Percentiles rank a stretch among this genome's conserved stretches.
Evolutionary conservation across 53 echinoderm and acorn worm genomes (phyloP).

Genomic region (Crossaster papposus): DNA sequence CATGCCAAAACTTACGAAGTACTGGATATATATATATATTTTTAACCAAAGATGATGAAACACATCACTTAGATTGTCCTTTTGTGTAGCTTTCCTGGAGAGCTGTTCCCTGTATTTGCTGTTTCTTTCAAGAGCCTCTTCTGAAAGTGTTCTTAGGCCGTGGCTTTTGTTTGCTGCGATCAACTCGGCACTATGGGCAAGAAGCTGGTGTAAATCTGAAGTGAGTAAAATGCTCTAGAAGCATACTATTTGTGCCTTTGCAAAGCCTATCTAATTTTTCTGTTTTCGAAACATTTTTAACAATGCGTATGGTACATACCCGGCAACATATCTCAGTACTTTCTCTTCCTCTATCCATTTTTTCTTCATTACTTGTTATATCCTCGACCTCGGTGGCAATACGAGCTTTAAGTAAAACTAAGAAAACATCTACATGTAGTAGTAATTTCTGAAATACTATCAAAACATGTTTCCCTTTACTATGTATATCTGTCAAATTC

Average conservation of each 20-base stretch:
- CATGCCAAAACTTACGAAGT: neutral
- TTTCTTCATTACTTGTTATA: too few relatives aligned
- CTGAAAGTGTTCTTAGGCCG: neutral
- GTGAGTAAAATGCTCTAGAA: neutral
- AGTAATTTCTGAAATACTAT: too few relatives aligned
- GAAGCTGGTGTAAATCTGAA: constrained; percentile 12
- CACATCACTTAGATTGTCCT: neutral
- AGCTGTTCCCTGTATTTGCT: constrained; percentile 7
- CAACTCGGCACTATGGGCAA: neutral
- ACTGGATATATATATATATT: neutral
- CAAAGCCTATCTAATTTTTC: constrained; percentile 18
- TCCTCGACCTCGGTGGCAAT: too few relatives aligned
- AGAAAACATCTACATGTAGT: too few relatives aligned
- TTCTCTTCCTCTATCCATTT: too few relatives aligned
- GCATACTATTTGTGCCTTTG: constrained; percentile 5
- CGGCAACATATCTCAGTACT: too few relatives aligned
- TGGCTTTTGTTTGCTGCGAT: constrained; percentile 11
- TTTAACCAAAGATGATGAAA: neutral
- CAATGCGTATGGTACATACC: too few relatives aligned
- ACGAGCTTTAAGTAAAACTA: too few relatives aligned
- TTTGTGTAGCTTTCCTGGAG: neutral
- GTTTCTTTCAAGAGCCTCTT: neutral
- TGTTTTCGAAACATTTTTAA: too few relatives aligned
- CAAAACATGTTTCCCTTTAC: too few relatives aligned
- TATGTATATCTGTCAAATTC: too few relatives aligned